Evolutionary conservation across 2,888 invertebrate species (phyloP), one percentile per base, ranked within the genome.

Genomic region (Mesorhabditis sp.): DNA sequence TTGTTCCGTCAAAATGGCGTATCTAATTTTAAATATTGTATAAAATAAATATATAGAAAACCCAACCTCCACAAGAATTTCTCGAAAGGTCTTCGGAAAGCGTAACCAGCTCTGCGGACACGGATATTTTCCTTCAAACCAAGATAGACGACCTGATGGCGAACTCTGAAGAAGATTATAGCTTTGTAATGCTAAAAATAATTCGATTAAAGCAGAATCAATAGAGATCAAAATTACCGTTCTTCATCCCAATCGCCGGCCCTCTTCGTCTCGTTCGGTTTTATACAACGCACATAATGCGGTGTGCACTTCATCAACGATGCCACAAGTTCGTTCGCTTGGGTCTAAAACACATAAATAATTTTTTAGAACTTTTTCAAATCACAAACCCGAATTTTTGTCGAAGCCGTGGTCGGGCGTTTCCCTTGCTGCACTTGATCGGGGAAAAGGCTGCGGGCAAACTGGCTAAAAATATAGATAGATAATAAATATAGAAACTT

Each of bases 251-350:
- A 91, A 81, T 91, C 91, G 42, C 88, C 86, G 1, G 91, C 88
- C 76, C 87, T 88, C 85, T 91, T 91, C 41, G 90, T 90, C 83
- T 91, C 91, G 84, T 91, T 91, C 15, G 91, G 91, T 83, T 91
- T 91, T 78, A 91, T 90, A 83, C 91, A 91, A 67, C 91, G 87
- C 72, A 91, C 90, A 83, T 91, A 91, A 86, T 91, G 91, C 5
- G 91, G 91, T 4, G 90, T 89, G 83, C 91, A 90, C 80, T 89
- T 88, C 90, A 90, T 91, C 78, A 91, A 85, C 62, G 90, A 90
- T 4, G 89, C 89, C 6, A 91, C 90, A 69, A 91, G 87, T 72
- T 89, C 88, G 86, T 90, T 91, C 15, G 91, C 91, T 85, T 91
- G 91, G 62, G 87, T 89, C 87, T 88, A 79, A 13, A 82, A 79